Percentiles rank a stretch among this genome's conserved stretches.
Conservation (phyloP, 2,797 vertebrate genomes). For the Microctenopoma steveboyesi region DNA sequence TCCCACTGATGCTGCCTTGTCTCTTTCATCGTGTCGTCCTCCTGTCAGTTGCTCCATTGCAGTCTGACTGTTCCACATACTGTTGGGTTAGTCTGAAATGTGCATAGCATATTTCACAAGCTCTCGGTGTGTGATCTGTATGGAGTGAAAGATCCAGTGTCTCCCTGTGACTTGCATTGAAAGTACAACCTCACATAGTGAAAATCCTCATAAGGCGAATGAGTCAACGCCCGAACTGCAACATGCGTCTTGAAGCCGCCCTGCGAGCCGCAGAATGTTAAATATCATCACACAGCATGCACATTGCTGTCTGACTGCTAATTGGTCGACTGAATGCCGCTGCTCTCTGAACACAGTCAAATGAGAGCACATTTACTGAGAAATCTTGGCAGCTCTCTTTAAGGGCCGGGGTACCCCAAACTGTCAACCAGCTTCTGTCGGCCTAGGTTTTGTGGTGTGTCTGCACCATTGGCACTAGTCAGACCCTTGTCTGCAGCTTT, state of each 20-base stretch:
- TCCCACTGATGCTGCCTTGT: constrained; percentile 32
- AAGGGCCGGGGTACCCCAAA: no score
- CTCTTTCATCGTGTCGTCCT: constrained; percentile 17
- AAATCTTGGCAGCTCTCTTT: no score
- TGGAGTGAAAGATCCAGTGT: neutral
- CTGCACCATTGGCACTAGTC: no score
- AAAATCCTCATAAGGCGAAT: neutral
- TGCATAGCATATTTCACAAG: neutral
- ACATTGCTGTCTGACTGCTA: no score
- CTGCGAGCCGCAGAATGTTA: no score
- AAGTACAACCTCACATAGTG: neutral
- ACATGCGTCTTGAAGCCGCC: neutral
- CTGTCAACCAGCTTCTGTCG: no score
- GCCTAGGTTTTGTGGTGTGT: no score
- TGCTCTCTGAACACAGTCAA: no score
- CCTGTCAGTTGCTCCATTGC: constrained; percentile 30
- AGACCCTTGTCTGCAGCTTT: no score
- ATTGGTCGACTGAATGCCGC: no score
- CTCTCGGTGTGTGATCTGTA: constrained; percentile 4
- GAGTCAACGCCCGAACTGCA: neutral
- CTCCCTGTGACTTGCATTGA: neutral
- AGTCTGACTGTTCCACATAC: neutral
- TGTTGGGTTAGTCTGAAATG: constrained; percentile 14
- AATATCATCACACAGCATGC: no score
- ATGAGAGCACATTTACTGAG: no score